Evolutionary conservation across 2,797 vertebrate species (phyloP).

Genomic region (Mormyrus proboscirostris): DNA sequence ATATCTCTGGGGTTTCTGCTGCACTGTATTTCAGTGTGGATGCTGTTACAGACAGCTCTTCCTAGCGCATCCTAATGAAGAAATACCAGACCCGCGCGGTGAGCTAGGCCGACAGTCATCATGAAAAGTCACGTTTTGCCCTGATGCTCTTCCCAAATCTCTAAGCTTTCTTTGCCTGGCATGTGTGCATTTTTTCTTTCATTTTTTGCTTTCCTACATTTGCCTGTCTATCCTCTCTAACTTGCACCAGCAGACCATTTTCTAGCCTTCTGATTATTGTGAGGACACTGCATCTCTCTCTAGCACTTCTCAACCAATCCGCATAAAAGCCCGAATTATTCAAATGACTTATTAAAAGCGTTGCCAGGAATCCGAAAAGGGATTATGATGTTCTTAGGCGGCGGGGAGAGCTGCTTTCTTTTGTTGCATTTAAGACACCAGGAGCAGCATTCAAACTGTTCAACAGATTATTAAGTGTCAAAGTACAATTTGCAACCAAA

Average conservation of each 20-base stretch:
- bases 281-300: background rate
- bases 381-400: background rate
- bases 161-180: background rate
- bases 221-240: background rate
- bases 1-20: background rate
- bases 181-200: background rate
- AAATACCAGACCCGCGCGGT: background rate
- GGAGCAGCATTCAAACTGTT: constrained; percentile 3
- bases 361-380: background rate
- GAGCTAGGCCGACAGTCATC: background rate
- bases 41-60: background rate
- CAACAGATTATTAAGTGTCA: constrained; percentile 1
- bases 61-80: background rate
- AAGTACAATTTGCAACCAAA: background rate
- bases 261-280: background rate
- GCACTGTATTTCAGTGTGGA: background rate
- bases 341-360: background rate
- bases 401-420: background rate
- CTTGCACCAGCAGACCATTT: background rate
- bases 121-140: background rate
- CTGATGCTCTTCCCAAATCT: background rate
- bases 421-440: constrained; percentile 2
- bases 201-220: background rate
- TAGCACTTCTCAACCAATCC: background rate
- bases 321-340: constrained; percentile 1